Percentiles rank a stretch among this genome's conserved stretches.
Evolutionary conservation across 2,113 vertebrate species (phyloP).

Genomic region (Microcebus tavaratra): DNA sequence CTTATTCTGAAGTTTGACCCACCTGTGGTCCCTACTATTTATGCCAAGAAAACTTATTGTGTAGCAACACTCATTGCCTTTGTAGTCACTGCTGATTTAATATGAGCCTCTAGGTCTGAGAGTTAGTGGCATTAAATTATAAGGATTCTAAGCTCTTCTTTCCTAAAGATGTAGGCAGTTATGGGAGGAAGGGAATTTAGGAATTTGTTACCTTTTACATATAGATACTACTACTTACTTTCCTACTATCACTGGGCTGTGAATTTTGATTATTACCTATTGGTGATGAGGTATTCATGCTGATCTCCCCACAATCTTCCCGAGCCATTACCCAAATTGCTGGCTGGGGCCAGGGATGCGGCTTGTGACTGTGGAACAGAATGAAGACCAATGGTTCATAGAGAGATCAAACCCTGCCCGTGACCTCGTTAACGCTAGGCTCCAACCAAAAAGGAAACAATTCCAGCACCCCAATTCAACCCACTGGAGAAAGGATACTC

Average conservation of each 20-base stretch:
- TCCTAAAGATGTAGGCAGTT: background rate
- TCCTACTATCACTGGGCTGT: background rate
- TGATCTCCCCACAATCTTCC: background rate
- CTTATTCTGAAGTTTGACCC: background rate
- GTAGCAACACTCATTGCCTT: accelerated
- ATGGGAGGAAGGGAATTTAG: background rate
- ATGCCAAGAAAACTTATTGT: background rate
- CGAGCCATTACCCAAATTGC: background rate
- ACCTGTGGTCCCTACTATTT: background rate
- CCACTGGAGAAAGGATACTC: slow-evolving; percentile 87
- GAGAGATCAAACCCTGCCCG: background rate
- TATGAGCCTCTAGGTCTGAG: background rate
- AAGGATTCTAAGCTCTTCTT: background rate
- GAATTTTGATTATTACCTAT: background rate
- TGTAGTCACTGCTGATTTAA: background rate
- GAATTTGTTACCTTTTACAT: background rate
- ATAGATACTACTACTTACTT: background rate
- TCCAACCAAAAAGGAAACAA: background rate
- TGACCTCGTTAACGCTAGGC: background rate
- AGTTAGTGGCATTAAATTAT: background rate
- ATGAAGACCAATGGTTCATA: background rate
- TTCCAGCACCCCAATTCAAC: background rate
- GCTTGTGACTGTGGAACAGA: background rate
- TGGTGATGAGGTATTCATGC: background rate
- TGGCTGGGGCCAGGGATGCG: background rate